A percentile compares a stretch with the other conserved stretches of the same genome.
Evolutionary conservation across 2,797 vertebrate genomes (phyloP).

Genomic region (Melanotaenia parkinsoni): DNA sequence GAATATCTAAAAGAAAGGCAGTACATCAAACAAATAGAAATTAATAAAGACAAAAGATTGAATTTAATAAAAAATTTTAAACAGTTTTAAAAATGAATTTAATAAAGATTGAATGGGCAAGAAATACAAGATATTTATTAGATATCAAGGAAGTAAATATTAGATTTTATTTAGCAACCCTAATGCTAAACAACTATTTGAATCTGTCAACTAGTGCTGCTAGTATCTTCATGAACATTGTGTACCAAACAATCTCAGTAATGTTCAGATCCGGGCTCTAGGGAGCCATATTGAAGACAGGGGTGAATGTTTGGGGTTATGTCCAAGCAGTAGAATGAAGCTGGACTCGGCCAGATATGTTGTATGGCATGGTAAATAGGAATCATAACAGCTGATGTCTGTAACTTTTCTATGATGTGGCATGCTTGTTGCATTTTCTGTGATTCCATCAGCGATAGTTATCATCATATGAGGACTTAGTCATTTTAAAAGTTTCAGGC

Average conservation of each 20-base stretch:
- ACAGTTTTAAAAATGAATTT: not conserved
- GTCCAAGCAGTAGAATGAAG: not conserved
- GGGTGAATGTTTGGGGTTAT: not conserved
- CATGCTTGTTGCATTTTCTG: not conserved
- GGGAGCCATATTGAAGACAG: not conserved
- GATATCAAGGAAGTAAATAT: not conserved
- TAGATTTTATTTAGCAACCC: not conserved
- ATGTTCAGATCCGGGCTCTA: not conserved
- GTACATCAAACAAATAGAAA: not conserved
- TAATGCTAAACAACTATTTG: not conserved
- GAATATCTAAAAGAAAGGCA: not conserved
- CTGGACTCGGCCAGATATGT: not conserved
- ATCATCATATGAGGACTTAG: not conserved
- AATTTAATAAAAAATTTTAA: not conserved
- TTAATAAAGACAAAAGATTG: not conserved
- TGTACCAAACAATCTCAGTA: not conserved
- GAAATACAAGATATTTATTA: constrained; percentile 2
- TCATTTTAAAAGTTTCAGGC: constrained; percentile 9
- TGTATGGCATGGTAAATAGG: too few relatives aligned
- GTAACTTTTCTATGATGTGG: not conserved
- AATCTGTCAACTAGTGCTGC: not conserved
- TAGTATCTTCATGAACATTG: not conserved
- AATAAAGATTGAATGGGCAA: not conserved
- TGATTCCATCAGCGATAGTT: not conserved
- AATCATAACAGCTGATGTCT: not conserved